phyloP scores from a whole-genome alignment of 2,113 vertebrate species.

The Brevimyrus niger region DNA sequence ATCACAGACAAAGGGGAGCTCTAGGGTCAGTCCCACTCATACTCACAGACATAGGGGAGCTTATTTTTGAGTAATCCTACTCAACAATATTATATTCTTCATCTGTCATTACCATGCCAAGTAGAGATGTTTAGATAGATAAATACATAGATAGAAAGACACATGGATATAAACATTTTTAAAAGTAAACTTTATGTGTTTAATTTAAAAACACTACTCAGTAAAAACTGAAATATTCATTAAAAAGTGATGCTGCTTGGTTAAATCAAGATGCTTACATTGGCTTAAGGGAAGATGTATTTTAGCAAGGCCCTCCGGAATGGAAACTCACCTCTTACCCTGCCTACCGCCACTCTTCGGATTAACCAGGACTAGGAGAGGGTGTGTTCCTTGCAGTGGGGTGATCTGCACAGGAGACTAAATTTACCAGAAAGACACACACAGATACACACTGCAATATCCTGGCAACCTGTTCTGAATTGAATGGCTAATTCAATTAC shows the following conservation, averaged over 20 bases:
- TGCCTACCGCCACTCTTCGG: slow-evolving; percentile 90
- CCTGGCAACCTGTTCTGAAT: not conserved
- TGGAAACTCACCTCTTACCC: slow-evolving; percentile 71
- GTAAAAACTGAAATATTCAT: no score
- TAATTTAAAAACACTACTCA: not conserved
- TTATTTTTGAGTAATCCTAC: not conserved
- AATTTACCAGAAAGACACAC: not conserved
- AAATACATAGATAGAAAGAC: not conserved
- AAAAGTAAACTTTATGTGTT: not conserved
- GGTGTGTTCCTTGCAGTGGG: slow-evolving; percentile 77
- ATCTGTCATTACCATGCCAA: not conserved
- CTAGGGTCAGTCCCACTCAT: not conserved
- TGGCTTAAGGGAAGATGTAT: not conserved
- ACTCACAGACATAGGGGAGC: not conserved
- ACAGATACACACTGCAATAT: not conserved
- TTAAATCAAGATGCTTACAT: not conserved
- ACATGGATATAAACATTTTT: not conserved
- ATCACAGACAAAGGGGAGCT: not conserved
- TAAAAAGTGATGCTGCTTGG: not conserved
- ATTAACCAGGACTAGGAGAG: slow-evolving; percentile 86
- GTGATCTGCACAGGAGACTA: slow-evolving; percentile 68
- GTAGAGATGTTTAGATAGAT: not conserved
- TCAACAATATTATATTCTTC: no score
- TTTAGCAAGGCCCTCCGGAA: not conserved
- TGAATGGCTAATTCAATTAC: slow-evolving; percentile 37